Evolutionary conservation across 2,113 vertebrate genomes (phyloP), one percentile per base, ranked within the genome.

Genomic region (Felis chaus): DNA sequence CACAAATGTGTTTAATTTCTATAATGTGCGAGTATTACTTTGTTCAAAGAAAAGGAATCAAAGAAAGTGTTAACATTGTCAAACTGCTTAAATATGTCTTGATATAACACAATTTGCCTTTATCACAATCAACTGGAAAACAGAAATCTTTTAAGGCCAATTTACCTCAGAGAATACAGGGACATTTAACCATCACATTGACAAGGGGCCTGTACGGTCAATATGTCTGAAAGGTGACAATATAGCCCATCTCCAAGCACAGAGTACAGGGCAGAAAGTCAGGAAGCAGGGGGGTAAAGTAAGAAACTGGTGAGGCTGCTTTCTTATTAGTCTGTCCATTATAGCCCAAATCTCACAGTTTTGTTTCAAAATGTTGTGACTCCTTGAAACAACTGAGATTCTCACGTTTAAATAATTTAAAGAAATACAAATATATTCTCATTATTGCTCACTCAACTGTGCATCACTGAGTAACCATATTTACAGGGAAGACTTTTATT

Each of bases 81-180:
- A 89, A 96, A 87, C 33, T 19, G 33, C 63, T 97, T 94, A 96
- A 31, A 82, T 53, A 76, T 55, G 16, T 76, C 27, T 79, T 85
- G 53, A 91, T 96, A 74, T 53, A 86, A 91, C 27, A 82, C 5
- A 73, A 89, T 86, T 86, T 95, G 41, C 61, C 94, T 97, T 96
- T 90, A 87, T 94, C 90, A 57, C 84, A 84, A 93, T 85, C 45
- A 81, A 74, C 13, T 83, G 36, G 68, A 81, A 96, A 96, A 87
- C 63, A 92, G 63, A 94, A 95, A 65, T 36, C 18, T 79, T 63
- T 83, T 39, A 27, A 89, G 80, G 66, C 53, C 94, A 97, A 66
- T 95, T 71, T 87, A 83, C 63, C 74, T 84, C 63, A 76, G 74
- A 66, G 41, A 86, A 93, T 65, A 86, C 71, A 78, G 33, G 68